These are phyloP conservation scores for Stichodactyla mertensii DNA, from an alignment of 64 coral and sea anemone genomes.

Conservation along the genomic window DNA sequence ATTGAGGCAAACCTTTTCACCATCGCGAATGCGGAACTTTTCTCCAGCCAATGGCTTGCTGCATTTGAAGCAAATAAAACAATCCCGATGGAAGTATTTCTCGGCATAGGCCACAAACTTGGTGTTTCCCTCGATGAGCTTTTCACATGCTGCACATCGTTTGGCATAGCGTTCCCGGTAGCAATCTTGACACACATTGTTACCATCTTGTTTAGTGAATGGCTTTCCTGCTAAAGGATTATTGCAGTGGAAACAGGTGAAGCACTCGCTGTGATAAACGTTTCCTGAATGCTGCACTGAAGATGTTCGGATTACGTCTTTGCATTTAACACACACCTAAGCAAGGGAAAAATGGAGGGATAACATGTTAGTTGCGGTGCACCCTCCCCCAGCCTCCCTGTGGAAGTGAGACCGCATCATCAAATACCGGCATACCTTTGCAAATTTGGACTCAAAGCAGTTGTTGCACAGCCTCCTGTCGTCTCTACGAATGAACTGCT, in stretches of 20 bases:
- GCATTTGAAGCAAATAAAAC: conserved; percentile 87
- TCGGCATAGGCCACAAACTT: conserved; percentile 94
- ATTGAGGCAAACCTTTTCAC: conserved; percentile 69
- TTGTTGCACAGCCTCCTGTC: conserved; percentile 81
- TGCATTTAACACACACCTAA: conserved; percentile 75
- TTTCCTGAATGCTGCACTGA: conserved; percentile 83
- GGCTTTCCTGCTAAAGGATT: conserved; percentile 86
- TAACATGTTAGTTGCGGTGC: neutral
- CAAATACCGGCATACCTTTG: conserved; percentile 54
- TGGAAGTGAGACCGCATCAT: neutral
- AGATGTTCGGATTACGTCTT: conserved; percentile 72
- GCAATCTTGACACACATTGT: conserved; percentile 85
- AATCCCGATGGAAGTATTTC: conserved; percentile 90
- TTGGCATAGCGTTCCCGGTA: conserved; percentile 83
- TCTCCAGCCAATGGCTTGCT: conserved; percentile 75
- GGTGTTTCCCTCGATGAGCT: conserved; percentile 91
- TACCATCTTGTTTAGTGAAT: conserved; percentile 82
- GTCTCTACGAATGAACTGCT: conserved; percentile 95
- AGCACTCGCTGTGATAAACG: conserved; percentile 86
- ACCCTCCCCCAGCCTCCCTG: neutral
- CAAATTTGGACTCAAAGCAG: conserved; percentile 81
- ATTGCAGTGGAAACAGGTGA: conserved; percentile 60
- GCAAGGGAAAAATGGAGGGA: neutral
- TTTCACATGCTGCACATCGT: conserved; percentile 64
- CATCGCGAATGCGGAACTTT: conserved; percentile 76